Conservation (phyloP, 2,888 invertebrate species). For the Leptarthrus brevirostris region DNA sequence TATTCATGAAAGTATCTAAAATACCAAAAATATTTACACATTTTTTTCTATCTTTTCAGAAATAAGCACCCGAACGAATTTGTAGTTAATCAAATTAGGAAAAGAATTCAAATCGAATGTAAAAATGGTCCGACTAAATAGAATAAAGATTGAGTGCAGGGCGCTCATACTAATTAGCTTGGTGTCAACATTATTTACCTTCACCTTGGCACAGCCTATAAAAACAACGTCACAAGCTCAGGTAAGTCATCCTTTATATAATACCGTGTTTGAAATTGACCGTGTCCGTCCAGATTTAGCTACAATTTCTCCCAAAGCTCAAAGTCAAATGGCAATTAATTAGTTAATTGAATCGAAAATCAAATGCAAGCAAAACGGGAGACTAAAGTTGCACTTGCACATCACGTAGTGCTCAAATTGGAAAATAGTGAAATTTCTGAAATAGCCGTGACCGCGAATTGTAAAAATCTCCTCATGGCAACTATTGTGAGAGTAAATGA, state of each 20-base stretch:
- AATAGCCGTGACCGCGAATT: no score
- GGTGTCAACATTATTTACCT: constrained; percentile 49
- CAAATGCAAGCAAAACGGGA: no score
- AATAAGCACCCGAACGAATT: constrained; percentile 35
- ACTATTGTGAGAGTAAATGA: no score
- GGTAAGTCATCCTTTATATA: constrained; percentile 53
- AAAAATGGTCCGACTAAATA: constrained; percentile 49
- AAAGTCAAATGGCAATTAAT: not conserved
- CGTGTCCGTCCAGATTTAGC: no score
- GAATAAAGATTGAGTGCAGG: constrained; percentile 23
- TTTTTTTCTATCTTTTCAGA: constrained; percentile 21
- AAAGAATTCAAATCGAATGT: constrained; percentile 50
- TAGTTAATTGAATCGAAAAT: constrained; percentile 8
- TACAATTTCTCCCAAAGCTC: not conserved
- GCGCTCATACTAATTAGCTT: constrained; percentile 49
- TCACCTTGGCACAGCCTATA: constrained; percentile 49
- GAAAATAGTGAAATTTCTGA: no score
- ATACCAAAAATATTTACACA: not conserved
- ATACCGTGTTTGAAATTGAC: no score
- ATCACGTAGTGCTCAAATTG: no score
- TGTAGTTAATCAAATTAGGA: constrained; percentile 34
- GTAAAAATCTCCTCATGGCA: no score
- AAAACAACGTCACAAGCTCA: constrained; percentile 56
- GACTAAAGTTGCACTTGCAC: no score
- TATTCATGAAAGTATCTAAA: no score